Percentiles rank a stretch among this genome's conserved stretches.
Evolutionary conservation across 2,113 vertebrate species (phyloP).

Genomic region (Brachypteracias leptosomus): DNA sequence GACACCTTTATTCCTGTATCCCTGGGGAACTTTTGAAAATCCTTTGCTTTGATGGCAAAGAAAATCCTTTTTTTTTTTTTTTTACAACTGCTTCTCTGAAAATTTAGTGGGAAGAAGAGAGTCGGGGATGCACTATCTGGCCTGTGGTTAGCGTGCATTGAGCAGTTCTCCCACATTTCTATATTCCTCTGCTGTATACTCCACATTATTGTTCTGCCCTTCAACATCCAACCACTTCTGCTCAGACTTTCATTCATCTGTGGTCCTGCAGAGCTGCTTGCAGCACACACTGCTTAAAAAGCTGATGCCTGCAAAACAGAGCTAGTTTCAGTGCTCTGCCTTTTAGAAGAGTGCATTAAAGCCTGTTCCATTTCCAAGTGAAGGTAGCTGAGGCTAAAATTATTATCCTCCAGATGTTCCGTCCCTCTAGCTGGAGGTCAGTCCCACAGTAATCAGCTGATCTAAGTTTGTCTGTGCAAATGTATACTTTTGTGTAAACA

Average conservation of each 20-base stretch:
- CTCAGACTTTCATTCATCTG: neutral
- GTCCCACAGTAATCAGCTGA: neutral
- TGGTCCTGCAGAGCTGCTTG: neutral
- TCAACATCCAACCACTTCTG: neutral
- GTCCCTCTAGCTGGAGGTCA: neutral
- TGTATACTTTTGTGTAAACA: neutral
- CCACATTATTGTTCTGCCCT: neutral
- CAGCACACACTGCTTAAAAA: rapidly evolving
- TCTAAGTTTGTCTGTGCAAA: constrained; percentile 22
- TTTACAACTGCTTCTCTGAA: neutral
- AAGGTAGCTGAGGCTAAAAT: neutral
- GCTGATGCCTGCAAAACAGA: neutral
- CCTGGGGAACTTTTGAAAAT: neutral
- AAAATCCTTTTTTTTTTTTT: neutral
- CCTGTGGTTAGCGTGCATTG: rapidly evolving
- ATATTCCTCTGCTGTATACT: neutral
- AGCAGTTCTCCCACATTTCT: neutral
- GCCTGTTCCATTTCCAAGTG: neutral
- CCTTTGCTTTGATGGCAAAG: neutral
- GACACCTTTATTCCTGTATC: neutral
- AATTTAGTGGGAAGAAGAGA: neutral
- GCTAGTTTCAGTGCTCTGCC: neutral
- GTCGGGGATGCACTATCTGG: neutral
- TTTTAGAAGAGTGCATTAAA: neutral
- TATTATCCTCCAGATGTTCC: neutral